Evolutionary conservation across 2,888 invertebrate species (phyloP), one percentile per base, ranked within the genome.

Genomic region (Pristionchus arcanus): DNA sequence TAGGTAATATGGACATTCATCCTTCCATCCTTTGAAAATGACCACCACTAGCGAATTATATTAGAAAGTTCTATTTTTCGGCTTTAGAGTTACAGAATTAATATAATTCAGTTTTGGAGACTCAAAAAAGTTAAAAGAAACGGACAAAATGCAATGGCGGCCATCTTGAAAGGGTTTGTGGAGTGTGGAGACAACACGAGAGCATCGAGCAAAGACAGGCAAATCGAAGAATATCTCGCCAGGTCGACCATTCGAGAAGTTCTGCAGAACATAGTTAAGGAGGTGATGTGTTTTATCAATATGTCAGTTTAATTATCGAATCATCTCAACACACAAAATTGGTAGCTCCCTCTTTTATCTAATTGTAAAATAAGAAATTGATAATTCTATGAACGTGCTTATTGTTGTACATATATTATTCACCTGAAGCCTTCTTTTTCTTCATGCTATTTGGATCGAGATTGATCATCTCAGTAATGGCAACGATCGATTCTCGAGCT

Each of bases 141-240:
- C 91, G 85, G 28, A 93, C 81, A 87, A 97, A 98, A 96, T 97
- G 97, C 94, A 99, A 96, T 81, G 97, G 97, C 28, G 97, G 97
- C 95, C 97, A 97, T 94, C 97, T 97, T 95, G 97, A 77, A 49
- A 99, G 98, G 13, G 99, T 98, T 96, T 97, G 97, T 84, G 99
- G 99, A 59, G 99, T 99, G 96, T 99, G 99, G 94, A 98, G 96
- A 94, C 98, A 98, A 91, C 99, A 98, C 31, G 98, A 98, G 94
- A 98, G 96, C 95, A 99, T 97, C 95, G 98, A 98, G 94, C 98
- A 96, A 91, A 99, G 96, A 90, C 99, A 94, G 7, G 93, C 92
- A 28, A 91, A 86, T 68, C 91, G 91, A 34, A 94, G 91, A 74
- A 94, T 89, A 68, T 93, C 92, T n/a, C 91, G 88, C 34, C 92